A percentile compares a stretch with the other conserved stretches of the same genome.
phyloP scores from a whole-genome alignment of 2,797 vertebrate genomes.

The Gymnothorax javanicus region DNA sequence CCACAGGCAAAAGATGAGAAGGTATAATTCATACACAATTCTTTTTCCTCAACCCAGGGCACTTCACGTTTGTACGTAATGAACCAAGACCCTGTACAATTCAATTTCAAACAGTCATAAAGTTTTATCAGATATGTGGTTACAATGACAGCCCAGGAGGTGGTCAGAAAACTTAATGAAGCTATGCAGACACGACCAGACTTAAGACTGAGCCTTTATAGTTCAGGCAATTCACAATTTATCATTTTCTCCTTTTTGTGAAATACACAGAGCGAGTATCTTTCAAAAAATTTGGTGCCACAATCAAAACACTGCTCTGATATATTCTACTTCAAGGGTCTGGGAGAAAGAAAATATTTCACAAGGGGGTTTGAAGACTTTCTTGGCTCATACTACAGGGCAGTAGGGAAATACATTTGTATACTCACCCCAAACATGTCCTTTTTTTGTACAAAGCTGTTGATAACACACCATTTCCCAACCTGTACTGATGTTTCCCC shows the following conservation, averaged over 20 bases:
- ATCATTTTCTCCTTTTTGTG: not conserved
- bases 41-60: not conserved
- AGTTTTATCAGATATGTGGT: not conserved
- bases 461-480: slow-evolving; percentile 44
- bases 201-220: not conserved
- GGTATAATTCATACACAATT: not conserved
- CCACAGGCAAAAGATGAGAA: not conserved
- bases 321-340: slow-evolving; percentile 48
- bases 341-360: slow-evolving; percentile 40
- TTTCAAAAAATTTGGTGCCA: not conserved
- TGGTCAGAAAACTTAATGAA: not conserved
- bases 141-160: not conserved
- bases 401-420: slow-evolving; percentile 30
- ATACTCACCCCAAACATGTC: slow-evolving; percentile 29
- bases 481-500: slow-evolving; percentile 50
- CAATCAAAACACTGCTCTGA: slow-evolving; percentile 6
- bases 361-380: slow-evolving; percentile 42
- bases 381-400: slow-evolving; percentile 43
- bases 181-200: not conserved
- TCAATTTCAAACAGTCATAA: not conserved
- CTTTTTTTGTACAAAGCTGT: slow-evolving; percentile 39
- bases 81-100: slow-evolving; percentile 2
- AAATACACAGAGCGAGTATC: not conserved
- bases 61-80: not conserved
- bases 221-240: not conserved